These are phyloP conservation scores for Xerus rutilus DNA, from an alignment of 2,797 vertebrate species.

Conservation along the genomic window DNA sequence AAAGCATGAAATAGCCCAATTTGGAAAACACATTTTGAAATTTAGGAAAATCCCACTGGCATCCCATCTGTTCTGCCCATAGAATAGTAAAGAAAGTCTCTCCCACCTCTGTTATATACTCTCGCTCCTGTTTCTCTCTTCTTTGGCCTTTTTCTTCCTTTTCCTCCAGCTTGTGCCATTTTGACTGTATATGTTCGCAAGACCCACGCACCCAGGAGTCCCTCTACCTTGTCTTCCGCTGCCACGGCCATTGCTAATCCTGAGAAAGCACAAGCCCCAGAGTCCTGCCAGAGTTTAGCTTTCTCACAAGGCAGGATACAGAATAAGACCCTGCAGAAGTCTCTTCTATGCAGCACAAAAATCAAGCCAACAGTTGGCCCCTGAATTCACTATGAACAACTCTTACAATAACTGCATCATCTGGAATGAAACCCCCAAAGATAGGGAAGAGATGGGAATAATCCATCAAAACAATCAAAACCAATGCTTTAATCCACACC, in stretches of 20 bases:
- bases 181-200: not conserved
- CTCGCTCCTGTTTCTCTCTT: not conserved
- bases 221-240: not conserved
- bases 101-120: not conserved
- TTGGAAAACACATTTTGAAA: not conserved
- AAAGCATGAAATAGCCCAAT: not conserved
- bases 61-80: not conserved
- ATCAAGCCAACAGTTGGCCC: not conserved
- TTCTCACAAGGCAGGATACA: not conserved
- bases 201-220: not conserved
- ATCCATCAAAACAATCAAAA: not conserved
- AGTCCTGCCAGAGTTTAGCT: not conserved
- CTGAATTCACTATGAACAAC: not conserved
- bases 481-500: not conserved
- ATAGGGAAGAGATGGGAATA: not conserved
- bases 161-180: not conserved
- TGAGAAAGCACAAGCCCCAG: not conserved
- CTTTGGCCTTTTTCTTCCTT: not conserved
- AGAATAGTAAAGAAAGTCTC: not conserved
- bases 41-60: slow-evolving; percentile 1
- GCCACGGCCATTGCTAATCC: not conserved
- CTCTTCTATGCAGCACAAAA: not conserved
- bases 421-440: not conserved
- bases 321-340: not conserved
- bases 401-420: not conserved